Conservation (phyloP, 1,140 invertebrate genomes). For the Mactra quadrangularis region DNA sequence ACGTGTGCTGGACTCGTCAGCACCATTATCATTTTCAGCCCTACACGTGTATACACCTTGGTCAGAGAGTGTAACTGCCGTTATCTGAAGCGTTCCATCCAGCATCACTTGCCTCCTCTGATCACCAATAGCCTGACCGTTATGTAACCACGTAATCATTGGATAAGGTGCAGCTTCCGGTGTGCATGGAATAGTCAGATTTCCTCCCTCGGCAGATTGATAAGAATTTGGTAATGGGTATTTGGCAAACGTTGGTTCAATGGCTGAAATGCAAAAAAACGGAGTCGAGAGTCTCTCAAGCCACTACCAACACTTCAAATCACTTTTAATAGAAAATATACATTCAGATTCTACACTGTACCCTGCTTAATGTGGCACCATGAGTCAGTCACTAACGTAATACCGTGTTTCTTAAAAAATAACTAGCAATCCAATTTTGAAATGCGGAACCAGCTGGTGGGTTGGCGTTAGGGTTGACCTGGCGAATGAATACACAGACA, state of each 20-base stretch:
- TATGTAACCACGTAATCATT: conserved; percentile 95
- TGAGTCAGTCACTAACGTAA: no score
- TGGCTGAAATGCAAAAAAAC: conserved; percentile 84
- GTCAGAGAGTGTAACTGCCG: conserved; percentile 71
- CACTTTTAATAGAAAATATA: no score
- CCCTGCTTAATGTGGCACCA: no score
- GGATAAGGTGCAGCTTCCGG: conserved; percentile 96
- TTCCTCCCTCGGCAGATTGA: conserved; percentile 94
- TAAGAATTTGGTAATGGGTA: conserved; percentile 93
- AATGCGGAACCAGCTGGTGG: no score
- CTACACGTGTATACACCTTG: conserved; percentile 82
- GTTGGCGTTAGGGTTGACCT: no score
- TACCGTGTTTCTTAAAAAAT: no score
- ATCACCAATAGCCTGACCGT: conserved; percentile 90
- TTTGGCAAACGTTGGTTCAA: conserved; percentile 96
- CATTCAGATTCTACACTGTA: no score
- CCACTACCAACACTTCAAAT: no score
- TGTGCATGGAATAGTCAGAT: conserved; percentile 95
- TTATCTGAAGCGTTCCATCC: conserved; percentile 78
- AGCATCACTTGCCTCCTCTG: conserved; percentile 63
- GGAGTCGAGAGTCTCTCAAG: conserved; percentile 72
- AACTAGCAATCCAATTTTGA: no score
- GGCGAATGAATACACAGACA: no score
- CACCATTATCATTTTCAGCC: conserved; percentile 74
- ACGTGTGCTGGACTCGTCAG: conserved; percentile 59